phyloP scores from a whole-genome alignment of 1,140 invertebrate genomes.

The Drosophila mojavensis region DNA sequence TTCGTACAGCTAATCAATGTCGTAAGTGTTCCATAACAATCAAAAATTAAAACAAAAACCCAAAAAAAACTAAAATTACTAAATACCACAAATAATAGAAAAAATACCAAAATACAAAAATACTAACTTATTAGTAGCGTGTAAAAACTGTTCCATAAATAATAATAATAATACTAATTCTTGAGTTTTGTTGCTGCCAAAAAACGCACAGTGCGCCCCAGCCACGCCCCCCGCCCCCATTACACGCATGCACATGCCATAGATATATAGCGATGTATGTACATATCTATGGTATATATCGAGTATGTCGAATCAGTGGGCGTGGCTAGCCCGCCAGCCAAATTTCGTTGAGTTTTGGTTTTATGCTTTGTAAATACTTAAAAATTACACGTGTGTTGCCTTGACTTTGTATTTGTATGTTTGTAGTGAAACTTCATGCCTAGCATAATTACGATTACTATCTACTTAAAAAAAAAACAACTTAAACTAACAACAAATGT shows the following conservation, averaged over 20 bases:
- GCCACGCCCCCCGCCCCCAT: constrained; percentile 14
- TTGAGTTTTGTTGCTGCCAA: constrained; percentile 75
- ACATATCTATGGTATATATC: not conserved
- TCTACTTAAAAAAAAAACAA: constrained; percentile 12
- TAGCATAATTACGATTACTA: constrained; percentile 64
- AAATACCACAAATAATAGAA: constrained; percentile 44
- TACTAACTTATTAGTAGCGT: constrained; percentile 71
- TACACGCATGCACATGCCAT: not conserved
- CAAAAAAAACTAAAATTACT: constrained; percentile 34
- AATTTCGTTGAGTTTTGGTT: constrained; percentile 67
- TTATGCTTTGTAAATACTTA: constrained; percentile 80
- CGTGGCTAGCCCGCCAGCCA: constrained; percentile 32
- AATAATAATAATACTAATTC: constrained; percentile 48
- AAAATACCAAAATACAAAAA: constrained; percentile 27
- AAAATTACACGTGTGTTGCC: constrained; percentile 60
- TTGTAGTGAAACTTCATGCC: constrained; percentile 76
- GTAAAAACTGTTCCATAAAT: constrained; percentile 64
- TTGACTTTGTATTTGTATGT: constrained; percentile 78
- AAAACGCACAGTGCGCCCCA: constrained; percentile 34
- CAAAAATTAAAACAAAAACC: constrained; percentile 44
- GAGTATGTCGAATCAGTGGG: constrained; percentile 18
- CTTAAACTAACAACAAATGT: constrained; percentile 29
- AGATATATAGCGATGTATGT: not conserved
- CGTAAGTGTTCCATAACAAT: constrained; percentile 88
- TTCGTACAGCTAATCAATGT: constrained; percentile 99